A percentile compares a stretch with the other conserved stretches of the same genome.
Conservation (phyloP, 2,113 vertebrate genomes). For the Vireo altiloquus region DNA sequence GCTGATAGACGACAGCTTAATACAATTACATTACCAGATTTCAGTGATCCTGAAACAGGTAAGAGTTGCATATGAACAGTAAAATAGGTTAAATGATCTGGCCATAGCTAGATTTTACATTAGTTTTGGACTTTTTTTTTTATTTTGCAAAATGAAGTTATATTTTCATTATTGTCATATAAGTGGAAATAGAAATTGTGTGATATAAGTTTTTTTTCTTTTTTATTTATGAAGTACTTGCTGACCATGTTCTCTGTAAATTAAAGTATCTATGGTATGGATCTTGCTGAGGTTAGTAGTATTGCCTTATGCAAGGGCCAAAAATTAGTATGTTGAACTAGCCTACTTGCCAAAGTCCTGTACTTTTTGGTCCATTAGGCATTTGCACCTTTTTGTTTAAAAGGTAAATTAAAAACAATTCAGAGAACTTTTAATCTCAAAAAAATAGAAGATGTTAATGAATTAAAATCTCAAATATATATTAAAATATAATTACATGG, state of each 20-base stretch:
- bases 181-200: background rate
- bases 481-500: background rate
- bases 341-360: background rate
- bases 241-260: background rate
- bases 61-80: slow-evolving; percentile 29
- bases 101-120: background rate
- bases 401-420: background rate
- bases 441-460: background rate
- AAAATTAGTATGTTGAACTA: background rate
- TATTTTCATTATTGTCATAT: background rate
- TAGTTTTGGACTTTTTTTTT: too few relatives aligned
- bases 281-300: background rate
- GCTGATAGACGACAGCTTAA: slow-evolving; percentile 94
- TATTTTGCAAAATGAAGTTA: background rate
- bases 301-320: background rate
- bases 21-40: slow-evolving; percentile 94
- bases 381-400: background rate
- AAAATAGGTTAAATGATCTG: background rate
- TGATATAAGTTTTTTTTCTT: background rate
- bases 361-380: rapidly evolving
- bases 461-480: background rate
- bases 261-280: background rate
- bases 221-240: background rate
- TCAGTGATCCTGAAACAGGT: slow-evolving; percentile 98
- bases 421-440: background rate